Evolutionary conservation across 2,113 vertebrate genomes (phyloP).

Genomic region (Dromas ardeola): DNA sequence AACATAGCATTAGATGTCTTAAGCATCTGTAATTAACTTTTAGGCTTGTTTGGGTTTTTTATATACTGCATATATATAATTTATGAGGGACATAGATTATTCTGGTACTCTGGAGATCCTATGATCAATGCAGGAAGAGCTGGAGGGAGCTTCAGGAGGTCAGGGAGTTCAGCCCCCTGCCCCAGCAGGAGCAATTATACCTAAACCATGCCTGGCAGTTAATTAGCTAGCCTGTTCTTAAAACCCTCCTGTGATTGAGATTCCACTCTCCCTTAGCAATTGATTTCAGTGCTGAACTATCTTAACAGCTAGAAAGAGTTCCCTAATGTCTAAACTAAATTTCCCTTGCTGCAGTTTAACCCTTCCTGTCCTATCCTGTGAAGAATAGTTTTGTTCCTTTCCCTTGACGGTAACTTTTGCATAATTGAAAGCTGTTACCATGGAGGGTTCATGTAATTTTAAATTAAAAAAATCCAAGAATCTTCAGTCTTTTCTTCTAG

Average conservation of each 20-base stretch:
- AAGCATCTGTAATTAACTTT: background rate
- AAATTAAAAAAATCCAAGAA: background rate
- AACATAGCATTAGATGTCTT: background rate
- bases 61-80: background rate
- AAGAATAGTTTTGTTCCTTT: background rate
- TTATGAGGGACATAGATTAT: background rate
- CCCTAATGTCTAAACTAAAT: background rate
- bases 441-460: background rate
- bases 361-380: background rate
- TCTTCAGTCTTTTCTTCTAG: background rate
- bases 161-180: background rate
- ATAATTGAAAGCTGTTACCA: background rate
- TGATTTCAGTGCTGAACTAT: background rate
- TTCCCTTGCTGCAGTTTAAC: conserved; percentile 8
- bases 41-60: background rate
- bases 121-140: background rate
- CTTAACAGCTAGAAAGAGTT: background rate
- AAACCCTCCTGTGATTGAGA: background rate
- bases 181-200: background rate
- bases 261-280: background rate
- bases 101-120: background rate
- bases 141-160: background rate
- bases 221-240: background rate
- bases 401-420: background rate
- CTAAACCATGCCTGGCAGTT: background rate